These are phyloP conservation scores for Melanostoma scalare DNA, from an alignment of 2,888 invertebrate genomes.

Conservation along the genomic window DNA sequence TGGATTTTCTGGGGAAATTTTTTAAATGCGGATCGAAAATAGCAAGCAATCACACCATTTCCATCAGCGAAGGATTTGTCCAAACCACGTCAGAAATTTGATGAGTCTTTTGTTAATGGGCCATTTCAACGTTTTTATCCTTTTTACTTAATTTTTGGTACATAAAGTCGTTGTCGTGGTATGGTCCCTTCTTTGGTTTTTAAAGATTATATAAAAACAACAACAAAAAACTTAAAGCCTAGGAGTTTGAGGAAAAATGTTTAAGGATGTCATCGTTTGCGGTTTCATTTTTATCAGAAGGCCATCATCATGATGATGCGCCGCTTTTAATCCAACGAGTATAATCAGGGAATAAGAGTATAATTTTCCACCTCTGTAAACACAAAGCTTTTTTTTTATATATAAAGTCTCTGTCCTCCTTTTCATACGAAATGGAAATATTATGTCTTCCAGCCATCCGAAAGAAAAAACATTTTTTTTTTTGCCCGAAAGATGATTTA, in stretches of 20 bases:
- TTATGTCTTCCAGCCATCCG: constrained; percentile 15
- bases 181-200: background rate
- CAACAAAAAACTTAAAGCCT: background rate
- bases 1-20: constrained; percentile 36
- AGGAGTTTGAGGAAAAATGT: constrained; percentile 20
- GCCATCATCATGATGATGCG: constrained; percentile 66
- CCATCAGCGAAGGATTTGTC: constrained; percentile 71
- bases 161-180: constrained; percentile 3
- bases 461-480: constrained; percentile 1
- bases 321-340: constrained; percentile 63
- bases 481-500: constrained; percentile 51
- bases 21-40: constrained; percentile 43
- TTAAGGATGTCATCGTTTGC: constrained; percentile 63
- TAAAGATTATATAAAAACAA: background rate
- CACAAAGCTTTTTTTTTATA: constrained; percentile 62
- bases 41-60: constrained; percentile 67
- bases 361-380: constrained; percentile 78
- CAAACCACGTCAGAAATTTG: constrained; percentile 71
- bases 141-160: constrained; percentile 32
- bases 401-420: background rate
- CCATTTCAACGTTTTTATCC: constrained; percentile 55
- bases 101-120: constrained; percentile 71
- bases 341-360: constrained; percentile 77
- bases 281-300: constrained; percentile 55
- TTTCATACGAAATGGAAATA: background rate